phyloP scores from a whole-genome alignment of 1,140 invertebrate species.

The Penaeus indicus region DNA sequence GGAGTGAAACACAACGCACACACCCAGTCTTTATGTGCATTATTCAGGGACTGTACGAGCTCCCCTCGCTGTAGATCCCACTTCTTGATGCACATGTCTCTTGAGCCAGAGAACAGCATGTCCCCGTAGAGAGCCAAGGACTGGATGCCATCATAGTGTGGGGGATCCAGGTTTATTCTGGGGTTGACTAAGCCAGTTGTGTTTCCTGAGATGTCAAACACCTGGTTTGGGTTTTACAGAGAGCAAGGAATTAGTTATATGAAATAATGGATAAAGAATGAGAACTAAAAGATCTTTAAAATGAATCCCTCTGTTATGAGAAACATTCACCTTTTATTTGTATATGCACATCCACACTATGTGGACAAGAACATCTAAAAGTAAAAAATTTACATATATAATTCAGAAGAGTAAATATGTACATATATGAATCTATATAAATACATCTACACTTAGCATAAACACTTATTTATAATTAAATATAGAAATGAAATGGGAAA shows the following conservation, averaged over 20 bases:
- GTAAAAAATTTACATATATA: no score
- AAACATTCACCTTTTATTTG: no score
- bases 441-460: no score
- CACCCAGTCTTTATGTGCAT: conserved; percentile 92
- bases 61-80: conserved; percentile 83
- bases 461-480: background rate
- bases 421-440: no score
- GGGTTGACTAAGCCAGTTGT: conserved; percentile 75
- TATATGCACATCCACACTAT: no score
- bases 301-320: no score
- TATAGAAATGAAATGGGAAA: conserved; percentile 22
- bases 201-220: conserved; percentile 77
- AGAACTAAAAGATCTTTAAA: no score
- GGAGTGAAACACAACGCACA: conserved; percentile 81
- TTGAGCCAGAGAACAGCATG: conserved; percentile 85
- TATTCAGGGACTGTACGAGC: conserved; percentile 82
- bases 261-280: no score
- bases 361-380: no score
- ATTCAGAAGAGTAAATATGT: no score
- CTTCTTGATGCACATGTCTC: conserved; percentile 90
- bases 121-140: conserved; percentile 79
- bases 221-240: conserved; percentile 68
- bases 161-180: conserved; percentile 83
- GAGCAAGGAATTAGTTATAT: no score
- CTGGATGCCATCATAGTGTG: conserved; percentile 93